Evolutionary conservation across 2,797 vertebrate genomes (phyloP), one percentile per base, ranked within the genome.

Genomic region (Phylloscopus collybita): DNA sequence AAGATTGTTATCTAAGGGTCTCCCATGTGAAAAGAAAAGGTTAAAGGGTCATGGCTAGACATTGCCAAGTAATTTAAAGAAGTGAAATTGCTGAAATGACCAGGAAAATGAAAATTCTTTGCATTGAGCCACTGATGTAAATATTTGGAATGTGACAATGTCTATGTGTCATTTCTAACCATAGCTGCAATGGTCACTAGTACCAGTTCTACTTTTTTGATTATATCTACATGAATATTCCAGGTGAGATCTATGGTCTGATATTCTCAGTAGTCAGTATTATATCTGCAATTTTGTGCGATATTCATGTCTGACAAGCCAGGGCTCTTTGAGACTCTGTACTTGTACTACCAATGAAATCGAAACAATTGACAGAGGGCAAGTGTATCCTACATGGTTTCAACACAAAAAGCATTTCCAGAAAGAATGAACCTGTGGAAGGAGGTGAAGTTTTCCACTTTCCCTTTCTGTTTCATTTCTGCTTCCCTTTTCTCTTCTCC

Each of bases 401-500:
- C 21, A 66, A 23, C 32, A 65, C 3, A 79, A 83, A 64, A 40
- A 34, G 3, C 22, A 64, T 42, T 85, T 60, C 13, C 36, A 73
- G 29, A 66, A 62, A 65, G 71, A 5, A 64, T 16, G 17, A 49
- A 76, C 8, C 16, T 45, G 1, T 42, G 7, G 7, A 10, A 70
- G 6, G 9, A 66, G 3, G 5, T 5, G 1, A 42, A 51, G 21
- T 36, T 11, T 66, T 29, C 15, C 9, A 15, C 17, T 45, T 36
- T 10, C 10, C 19, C 10, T n/a, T 45, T 16, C 10, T 57, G 13
- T 30, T 22, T 53, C 8, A 11, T 10, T 38, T 60, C 21, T 4
- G 1, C 7, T 32, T 51, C 9, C 11, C 9, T 17, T 57, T 42
- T 6, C 6, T 3, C 3, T 45, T 44, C 26, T 13, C 4, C 5